Conservation (phyloP, 2,888 invertebrate genomes). For the Scotopteryx bipunctaria region DNA sequence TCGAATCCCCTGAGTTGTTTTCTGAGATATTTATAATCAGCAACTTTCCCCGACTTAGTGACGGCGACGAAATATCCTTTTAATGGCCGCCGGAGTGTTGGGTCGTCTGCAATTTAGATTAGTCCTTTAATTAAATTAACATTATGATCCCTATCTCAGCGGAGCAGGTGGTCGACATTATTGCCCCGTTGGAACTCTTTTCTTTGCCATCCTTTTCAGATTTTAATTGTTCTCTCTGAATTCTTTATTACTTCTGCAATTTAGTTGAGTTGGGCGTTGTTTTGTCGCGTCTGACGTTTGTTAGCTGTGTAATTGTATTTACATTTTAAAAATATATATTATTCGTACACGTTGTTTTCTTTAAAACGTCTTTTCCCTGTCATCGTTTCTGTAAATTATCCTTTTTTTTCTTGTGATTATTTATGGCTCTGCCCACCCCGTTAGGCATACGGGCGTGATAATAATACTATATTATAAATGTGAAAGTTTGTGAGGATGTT, state of each 20-base stretch:
- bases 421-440: too few species aligned
- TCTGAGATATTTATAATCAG: constrained; percentile 75
- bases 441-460: too few species aligned
- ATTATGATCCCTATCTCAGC: constrained; percentile 80
- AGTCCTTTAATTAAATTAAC: constrained; percentile 84
- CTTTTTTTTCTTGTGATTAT: too few species aligned
- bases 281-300: constrained; percentile 22
- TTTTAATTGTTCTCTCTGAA: constrained; percentile 49
- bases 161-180: constrained; percentile 78
- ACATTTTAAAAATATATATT: constrained; percentile 4
- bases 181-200: constrained; percentile 69
- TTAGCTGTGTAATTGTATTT: constrained; percentile 14
- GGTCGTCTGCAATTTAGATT: constrained; percentile 84
- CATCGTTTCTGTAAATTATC: not conserved
- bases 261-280: constrained; percentile 25
- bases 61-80: constrained; percentile 79
- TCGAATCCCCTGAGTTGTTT: constrained; percentile 63
- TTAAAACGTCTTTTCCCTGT: not conserved
- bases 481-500: too few species aligned
- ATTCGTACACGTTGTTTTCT: not conserved
- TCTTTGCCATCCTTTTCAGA: constrained; percentile 56
- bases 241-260: constrained; percentile 46
- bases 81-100: constrained; percentile 79
- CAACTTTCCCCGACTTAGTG: constrained; percentile 75
- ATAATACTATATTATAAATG: too few species aligned